Conservation (phyloP, 2,888 invertebrate genomes). For the Congeria kusceri region DNA sequence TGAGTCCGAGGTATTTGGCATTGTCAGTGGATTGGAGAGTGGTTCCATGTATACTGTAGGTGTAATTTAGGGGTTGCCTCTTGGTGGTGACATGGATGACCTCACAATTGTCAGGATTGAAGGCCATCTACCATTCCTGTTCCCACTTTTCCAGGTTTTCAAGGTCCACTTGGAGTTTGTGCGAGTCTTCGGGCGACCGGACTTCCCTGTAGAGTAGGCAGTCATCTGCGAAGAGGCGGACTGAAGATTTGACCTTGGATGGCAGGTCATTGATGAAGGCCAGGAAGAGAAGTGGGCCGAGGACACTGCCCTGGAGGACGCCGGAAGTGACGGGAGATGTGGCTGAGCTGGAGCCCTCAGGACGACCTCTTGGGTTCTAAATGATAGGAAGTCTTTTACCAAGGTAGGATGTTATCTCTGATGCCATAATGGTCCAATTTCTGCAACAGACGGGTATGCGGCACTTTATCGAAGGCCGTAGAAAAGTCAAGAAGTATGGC, state of each 20-base stretch:
- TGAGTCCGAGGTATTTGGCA: slow-evolving; percentile 12
- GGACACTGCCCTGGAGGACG: slow-evolving; percentile 12
- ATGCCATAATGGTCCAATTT: too few species aligned
- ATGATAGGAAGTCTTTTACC: not conserved
- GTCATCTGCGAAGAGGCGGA: slow-evolving; percentile 2
- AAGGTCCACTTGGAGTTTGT: not conserved
- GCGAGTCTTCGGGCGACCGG: not conserved
- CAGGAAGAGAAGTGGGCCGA: not conserved
- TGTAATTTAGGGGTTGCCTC: not conserved
- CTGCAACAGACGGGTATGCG: too few species aligned
- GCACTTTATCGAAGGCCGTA: not conserved
- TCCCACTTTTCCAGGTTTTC: not conserved
- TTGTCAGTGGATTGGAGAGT: not conserved
- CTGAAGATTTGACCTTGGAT: not conserved
- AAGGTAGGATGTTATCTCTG: too few species aligned
- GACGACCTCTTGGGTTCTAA: too few species aligned
- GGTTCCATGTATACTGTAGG: too few species aligned
- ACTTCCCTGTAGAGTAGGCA: slow-evolving; percentile 3
- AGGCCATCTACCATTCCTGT: not conserved
- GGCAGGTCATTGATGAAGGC: slow-evolving; percentile 9
- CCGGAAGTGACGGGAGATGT: slow-evolving; percentile 9
- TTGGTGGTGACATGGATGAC: not conserved
- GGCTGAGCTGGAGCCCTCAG: not conserved
- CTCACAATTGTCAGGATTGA: too few species aligned
- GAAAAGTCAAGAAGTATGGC: slow-evolving; percentile 13